Evolutionary conservation across 2,113 vertebrate genomes (phyloP), one percentile per base, ranked within the genome.

Genomic region (Ptilorrhoa leucosticta): DNA sequence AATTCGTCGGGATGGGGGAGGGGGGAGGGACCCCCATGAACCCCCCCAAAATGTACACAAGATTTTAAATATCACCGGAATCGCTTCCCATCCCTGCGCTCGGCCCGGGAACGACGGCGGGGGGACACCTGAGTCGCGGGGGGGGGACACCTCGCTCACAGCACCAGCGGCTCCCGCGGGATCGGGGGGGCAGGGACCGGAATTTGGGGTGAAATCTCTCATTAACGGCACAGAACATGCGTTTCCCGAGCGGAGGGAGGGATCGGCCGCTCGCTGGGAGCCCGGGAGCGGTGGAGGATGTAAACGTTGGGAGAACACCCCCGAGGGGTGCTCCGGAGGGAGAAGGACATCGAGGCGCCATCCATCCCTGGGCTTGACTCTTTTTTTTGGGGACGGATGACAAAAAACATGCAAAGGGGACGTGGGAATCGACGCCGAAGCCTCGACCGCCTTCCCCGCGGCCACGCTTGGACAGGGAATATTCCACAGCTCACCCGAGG

Each of bases 1-100:
- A 98, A 98, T 93, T 96, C 64, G 39, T 92, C 3, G 4, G 56
- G 83, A 56, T 23, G 35, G 15, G 20, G 45, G n/a, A n/a, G 13
- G 50, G 27, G 78, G 61, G 51, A 47, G 54, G 45, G 28, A 44
- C 37, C 77, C 47, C 69, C 83, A 48, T 14, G 21, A 42, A 42
- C 37, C 10, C 11, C 9, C 5, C 20, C 15, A 90, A 82, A 95
- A 91, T 53, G 21, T 85, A 97, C 95, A 97, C 88, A 94, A 94
- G 95, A 28, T 57, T 96, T 97, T 97, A 97, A 97, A 95, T 98
- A 97, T 84, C 94, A 96, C 75, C 63, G 42, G 94, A 71, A 90
- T 82, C 45, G 61, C 73, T 89, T 92, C 68, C 93, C 97, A 91
- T 90, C 73, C 82, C 97, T 84, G 93, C 18, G 50, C 82, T 65